These are phyloP conservation scores for Teleopsis dalmanni DNA, from an alignment of 1,140 invertebrate species.

Conservation along the genomic window DNA sequence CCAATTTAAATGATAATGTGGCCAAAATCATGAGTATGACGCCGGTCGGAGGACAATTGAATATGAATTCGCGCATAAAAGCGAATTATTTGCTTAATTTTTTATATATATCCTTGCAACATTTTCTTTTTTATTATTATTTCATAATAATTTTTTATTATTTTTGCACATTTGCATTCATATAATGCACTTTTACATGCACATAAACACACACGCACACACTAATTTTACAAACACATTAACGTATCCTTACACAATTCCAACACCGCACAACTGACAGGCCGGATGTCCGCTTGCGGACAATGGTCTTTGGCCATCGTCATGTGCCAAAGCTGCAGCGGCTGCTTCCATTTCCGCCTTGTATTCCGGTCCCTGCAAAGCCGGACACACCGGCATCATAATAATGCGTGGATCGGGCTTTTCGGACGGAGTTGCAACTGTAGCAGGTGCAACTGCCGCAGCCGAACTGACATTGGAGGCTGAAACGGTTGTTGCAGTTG, in stretches of 20 bases:
- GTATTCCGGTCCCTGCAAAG: constrained; percentile 33
- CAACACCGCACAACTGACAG: constrained; percentile 40
- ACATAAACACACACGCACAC: not conserved
- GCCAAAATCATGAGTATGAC: no score
- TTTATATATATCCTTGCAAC: no score
- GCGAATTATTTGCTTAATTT: no score
- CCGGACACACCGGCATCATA: constrained; percentile 36
- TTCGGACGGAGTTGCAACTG: constrained; percentile 13
- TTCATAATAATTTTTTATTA: not conserved
- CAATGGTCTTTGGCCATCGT: constrained; percentile 25
- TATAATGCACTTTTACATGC: not conserved
- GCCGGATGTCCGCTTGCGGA: constrained; percentile 39
- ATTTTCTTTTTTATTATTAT: not conserved
- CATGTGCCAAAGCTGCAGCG: constrained; percentile 16
- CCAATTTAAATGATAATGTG: no score
- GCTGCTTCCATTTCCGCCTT: constrained; percentile 36
- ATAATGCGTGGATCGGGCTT: constrained; percentile 33
- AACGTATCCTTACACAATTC: constrained; percentile 39
- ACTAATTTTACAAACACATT: not conserved
- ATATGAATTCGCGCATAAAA: no score
- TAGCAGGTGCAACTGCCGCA: constrained; percentile 2
- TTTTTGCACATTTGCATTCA: not conserved
- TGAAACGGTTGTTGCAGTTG: constrained; percentile 48
- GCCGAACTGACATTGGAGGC: constrained; percentile 15
- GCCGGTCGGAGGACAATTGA: no score